phyloP scores from a whole-genome alignment of 2,888 invertebrate species.

The Phaonia tiefii region DNA sequence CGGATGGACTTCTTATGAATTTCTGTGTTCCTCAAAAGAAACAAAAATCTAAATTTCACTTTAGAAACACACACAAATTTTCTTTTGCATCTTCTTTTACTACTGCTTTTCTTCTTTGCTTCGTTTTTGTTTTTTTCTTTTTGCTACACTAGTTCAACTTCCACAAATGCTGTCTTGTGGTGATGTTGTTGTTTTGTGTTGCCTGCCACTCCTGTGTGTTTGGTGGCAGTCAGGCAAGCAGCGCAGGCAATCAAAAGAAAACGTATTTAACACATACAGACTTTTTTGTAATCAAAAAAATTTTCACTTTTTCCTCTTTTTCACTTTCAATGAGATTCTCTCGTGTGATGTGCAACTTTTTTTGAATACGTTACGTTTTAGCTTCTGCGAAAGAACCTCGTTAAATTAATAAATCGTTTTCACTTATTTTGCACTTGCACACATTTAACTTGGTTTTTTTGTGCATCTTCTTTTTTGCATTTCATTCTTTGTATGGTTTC shows the following conservation, averaged over 20 bases:
- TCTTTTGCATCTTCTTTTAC: conserved; percentile 38
- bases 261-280: conserved; percentile 57
- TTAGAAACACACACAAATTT: conserved; percentile 39
- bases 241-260: too few relatives aligned
- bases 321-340: conserved; percentile 45
- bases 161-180: conserved; percentile 41
- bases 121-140: conserved; percentile 5
- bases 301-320: conserved; percentile 42
- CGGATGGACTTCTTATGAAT: neutral
- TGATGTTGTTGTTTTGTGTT: conserved; percentile 27
- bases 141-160: conserved; percentile 8
- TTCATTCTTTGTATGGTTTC: conserved; percentile 34
- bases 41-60: conserved; percentile 35
- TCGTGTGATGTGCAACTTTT: neutral
- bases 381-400: neutral
- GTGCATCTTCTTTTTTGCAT: conserved; percentile 29
- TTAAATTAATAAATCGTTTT: neutral
- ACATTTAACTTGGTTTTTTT: neutral
- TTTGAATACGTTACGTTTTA: neutral
- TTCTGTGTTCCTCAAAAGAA: conserved; percentile 26
- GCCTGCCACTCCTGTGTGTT: conserved; percentile 54
- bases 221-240: conserved; percentile 11
- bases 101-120: neutral
- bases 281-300: conserved; percentile 48
- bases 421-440: neutral